Evolutionary conservation across 2,888 invertebrate genomes (phyloP).

Genomic region (Cantharis nigra): DNA sequence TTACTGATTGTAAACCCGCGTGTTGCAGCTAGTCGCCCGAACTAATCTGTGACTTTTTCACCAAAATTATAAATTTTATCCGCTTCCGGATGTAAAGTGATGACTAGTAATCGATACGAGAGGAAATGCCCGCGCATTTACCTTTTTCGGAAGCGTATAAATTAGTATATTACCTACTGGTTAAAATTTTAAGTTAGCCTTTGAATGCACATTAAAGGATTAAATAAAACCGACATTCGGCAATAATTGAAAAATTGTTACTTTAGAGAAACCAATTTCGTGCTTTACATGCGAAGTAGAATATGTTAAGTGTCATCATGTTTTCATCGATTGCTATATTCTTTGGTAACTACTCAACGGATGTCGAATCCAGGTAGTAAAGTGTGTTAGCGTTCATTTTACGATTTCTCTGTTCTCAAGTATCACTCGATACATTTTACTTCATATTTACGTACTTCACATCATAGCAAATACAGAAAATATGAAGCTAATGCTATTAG

Average conservation of each 20-base stretch:
- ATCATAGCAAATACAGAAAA: neutral
- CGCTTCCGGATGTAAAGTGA: too few species aligned
- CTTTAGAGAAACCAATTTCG: neutral
- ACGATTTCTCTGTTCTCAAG: neutral
- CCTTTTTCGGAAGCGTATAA: too few species aligned
- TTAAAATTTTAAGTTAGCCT: too few species aligned
- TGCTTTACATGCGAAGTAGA: neutral
- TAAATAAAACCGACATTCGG: neutral
- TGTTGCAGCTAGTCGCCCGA: too few species aligned
- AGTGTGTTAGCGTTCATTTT: neutral
- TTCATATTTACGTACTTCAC: neutral
- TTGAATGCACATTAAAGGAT: too few species aligned
- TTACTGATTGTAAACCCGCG: neutral
- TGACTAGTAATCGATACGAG: too few species aligned
- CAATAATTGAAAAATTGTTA: neutral
- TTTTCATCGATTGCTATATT: neutral
- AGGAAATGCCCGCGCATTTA: too few species aligned
- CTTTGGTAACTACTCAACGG: neutral
- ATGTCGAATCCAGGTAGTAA: neutral
- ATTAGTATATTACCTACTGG: too few species aligned
- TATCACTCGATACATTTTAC: neutral
- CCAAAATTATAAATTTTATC: neutral
- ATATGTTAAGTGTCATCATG: neutral
- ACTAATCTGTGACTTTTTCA: neutral
- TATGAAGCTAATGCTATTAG: neutral